phyloP scores from a whole-genome alignment of 2,888 invertebrate species.

The Erebia ligea region DNA sequence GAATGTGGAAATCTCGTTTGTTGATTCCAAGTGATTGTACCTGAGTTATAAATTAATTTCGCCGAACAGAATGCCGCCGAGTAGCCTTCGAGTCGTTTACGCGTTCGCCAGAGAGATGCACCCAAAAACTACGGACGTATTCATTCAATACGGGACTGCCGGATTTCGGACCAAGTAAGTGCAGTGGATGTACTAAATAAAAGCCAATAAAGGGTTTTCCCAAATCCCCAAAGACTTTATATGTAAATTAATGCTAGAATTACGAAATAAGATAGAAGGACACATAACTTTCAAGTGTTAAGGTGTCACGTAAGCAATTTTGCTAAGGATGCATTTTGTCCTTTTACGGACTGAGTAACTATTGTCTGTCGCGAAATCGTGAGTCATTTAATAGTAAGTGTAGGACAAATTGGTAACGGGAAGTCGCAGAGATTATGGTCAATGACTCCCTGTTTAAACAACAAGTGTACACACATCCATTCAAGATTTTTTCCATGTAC shows the following conservation, averaged over 20 bases:
- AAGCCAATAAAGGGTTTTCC: constrained; percentile 37
- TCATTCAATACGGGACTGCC: constrained; percentile 92
- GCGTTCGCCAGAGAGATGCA: constrained; percentile 91
- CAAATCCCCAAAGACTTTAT: neutral
- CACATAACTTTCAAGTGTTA: constrained; percentile 12
- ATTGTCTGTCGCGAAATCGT: constrained; percentile 48
- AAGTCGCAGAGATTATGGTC: constrained; percentile 69
- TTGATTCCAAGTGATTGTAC: constrained; percentile 78
- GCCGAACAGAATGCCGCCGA: constrained; percentile 78
- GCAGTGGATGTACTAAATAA: constrained; percentile 43
- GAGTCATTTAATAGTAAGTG: constrained; percentile 63
- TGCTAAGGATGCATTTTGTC: constrained; percentile 43
- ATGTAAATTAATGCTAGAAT: neutral
- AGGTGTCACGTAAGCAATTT: constrained; percentile 49
- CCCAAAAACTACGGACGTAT: constrained; percentile 85
- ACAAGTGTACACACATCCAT: constrained; percentile 52
- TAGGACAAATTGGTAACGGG: constrained; percentile 71
- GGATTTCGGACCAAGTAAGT: constrained; percentile 92
- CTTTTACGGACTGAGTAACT: constrained; percentile 43
- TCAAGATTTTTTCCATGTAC: constrained; percentile 16
- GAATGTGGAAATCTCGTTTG: constrained; percentile 78
- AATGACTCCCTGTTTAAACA: constrained; percentile 63
- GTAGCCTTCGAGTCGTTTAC: constrained; percentile 86
- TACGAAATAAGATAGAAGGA: constrained; percentile 10
- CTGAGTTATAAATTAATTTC: constrained; percentile 74